phyloP scores from a whole-genome alignment of 2,797 vertebrate genomes.

The Diceros bicornis region DNA sequence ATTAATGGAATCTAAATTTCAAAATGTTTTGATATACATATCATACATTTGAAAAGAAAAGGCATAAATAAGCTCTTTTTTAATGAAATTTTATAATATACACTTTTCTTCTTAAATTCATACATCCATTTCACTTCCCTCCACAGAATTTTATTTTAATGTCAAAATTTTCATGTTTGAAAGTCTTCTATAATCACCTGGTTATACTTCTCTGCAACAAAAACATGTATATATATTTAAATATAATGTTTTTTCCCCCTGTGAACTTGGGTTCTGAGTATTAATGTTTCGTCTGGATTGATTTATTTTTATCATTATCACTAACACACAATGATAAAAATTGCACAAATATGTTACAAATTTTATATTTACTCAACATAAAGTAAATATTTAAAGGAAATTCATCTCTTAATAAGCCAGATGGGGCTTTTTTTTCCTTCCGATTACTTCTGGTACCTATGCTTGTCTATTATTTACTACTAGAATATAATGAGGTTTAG shows the following conservation, averaged over 20 bases:
- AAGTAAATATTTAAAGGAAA: constrained; percentile 60
- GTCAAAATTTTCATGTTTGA: constrained; percentile 41
- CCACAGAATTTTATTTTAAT: constrained; percentile 47
- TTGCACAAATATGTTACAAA: not conserved
- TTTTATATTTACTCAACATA: constrained; percentile 42
- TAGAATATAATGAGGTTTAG: not conserved
- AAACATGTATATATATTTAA: not conserved
- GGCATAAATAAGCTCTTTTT: not conserved
- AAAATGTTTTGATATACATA: constrained; percentile 54
- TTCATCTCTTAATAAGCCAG: not conserved
- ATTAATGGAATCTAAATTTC: constrained; percentile 8
- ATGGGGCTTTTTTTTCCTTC: not conserved
- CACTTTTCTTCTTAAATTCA: not conserved
- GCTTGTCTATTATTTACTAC: constrained; percentile 44
- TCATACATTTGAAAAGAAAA: constrained; percentile 63
- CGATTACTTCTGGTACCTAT: constrained; percentile 46
- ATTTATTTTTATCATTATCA: constrained; percentile 8
- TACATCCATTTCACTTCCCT: not conserved
- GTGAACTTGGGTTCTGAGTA: not conserved
- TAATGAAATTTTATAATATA: too few relatives aligned
- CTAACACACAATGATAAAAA: constrained; percentile 36
- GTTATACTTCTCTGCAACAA: constrained; percentile 31
- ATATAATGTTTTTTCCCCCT: not conserved
- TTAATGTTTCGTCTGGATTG: constrained; percentile 53
- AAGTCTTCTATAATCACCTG: not conserved